Evolutionary conservation across 2,113 vertebrate species (phyloP), one percentile per base, ranked within the genome.

Genomic region (Eulacestoma nigropectus): DNA sequence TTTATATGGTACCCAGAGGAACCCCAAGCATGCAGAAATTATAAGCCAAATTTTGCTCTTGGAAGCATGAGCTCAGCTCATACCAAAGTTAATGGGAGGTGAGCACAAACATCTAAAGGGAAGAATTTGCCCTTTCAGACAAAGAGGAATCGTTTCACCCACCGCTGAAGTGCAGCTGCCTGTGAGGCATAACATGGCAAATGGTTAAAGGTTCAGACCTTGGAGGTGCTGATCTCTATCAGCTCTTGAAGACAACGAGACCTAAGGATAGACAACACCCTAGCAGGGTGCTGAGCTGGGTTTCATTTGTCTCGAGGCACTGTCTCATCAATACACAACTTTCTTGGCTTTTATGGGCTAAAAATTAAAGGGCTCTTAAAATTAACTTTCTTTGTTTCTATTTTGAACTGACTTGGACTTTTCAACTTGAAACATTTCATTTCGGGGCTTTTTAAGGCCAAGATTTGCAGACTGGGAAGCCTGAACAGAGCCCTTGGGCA

Each of bases 51-150:
- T 87, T 94, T 95, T 81, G 80, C 79, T 95, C 72, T 96, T 96
- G 95, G 92, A 97, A 93, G 88, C 57, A 88, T 93, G 95, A 97
- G 92, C 95, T 96, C 95, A 96, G 90, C 91, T 96, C 95, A 94
- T 92, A 93, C 86, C 93, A 55, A 52, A 96, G 84, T 96, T 94
- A 97, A 92, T 93, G 92, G 72, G 84, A 96, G 95, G 95, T 92
- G 90, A 95, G 93, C 84, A 67, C 78, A 96, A 95, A 93, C 84
- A 91, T 89, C 89, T 82, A 95, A 95, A 57, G 70, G 72, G 94
- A 92, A 95, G 88, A 95, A 96, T 93, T 93, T 90, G 88, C 95
- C 89, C 65, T 94, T 90, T 56, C 94, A 96, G 90, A 93, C 76
- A 94, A 88, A 85, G 60, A 92, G 80, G 77, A 81, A 72, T 93